Conservation (phyloP, 2,888 invertebrate genomes). For the Oscheius sp. region DNA sequence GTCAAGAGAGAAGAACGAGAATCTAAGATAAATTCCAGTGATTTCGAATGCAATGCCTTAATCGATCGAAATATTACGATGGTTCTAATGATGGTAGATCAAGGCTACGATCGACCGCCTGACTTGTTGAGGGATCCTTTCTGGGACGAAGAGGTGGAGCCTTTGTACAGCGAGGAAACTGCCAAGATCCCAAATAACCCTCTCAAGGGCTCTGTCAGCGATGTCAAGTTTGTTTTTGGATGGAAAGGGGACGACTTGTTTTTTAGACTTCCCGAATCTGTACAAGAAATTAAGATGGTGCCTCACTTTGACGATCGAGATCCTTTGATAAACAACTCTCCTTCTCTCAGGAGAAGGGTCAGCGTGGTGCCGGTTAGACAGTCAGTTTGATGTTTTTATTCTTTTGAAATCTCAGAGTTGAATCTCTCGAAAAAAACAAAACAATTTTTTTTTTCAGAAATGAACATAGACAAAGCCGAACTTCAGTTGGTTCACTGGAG, state of each 20-base stretch:
- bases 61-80: conserved; percentile 63
- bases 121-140: conserved; percentile 63
- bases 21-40: conserved; percentile 18
- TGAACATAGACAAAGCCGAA: conserved; percentile 32
- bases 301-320: conserved; percentile 44
- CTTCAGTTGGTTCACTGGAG: conserved; percentile 47
- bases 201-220: conserved; percentile 48
- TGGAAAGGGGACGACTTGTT: too few relatives aligned
- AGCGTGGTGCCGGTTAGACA: conserved; percentile 50
- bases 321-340: conserved; percentile 17
- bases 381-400: conserved; percentile 25
- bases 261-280: conserved; percentile 50
- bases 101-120: conserved; percentile 63
- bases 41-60: conserved; percentile 59
- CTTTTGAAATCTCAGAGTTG: neutral
- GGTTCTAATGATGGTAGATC: conserved; percentile 67
- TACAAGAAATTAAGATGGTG: conserved; percentile 57
- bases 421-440: too few relatives aligned
- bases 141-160: conserved; percentile 63
- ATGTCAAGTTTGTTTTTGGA: conserved; percentile 36
- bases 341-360: conserved; percentile 38
- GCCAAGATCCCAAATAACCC: conserved; percentile 49
- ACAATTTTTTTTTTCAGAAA: neutral
- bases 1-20: neutral
- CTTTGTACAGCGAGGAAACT: conserved; percentile 52